Evolutionary conservation across 1,140 invertebrate genomes (phyloP), one percentile per base, ranked within the genome.

Genomic region (Ceratosolen fusciceps): DNA sequence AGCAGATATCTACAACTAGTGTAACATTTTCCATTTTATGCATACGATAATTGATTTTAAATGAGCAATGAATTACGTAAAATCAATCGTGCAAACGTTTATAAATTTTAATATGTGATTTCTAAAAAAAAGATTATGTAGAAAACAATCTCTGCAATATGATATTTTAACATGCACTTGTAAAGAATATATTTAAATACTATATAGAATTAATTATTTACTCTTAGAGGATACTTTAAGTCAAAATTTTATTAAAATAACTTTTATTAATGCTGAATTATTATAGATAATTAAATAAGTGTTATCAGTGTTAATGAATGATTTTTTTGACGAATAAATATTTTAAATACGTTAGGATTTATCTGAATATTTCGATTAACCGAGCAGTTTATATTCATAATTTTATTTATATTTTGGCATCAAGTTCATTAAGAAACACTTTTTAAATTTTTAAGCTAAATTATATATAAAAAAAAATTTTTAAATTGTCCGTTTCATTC

Each of bases 11-110:
- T 34, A 8, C n/a, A 65, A 21, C 31, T 65, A 65, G 4, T 37
- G 37, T 37, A 65, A 37, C n/a, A 65, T 37, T 37, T 19, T 37
- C 21, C n/a, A 65, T 37, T 37, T 19, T 37, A 37, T 37, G 21
- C 37, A 65, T 65, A 65, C 34, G 26, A 16, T 19, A 65, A 65
- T 65, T 65, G n/a, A 65, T 37, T 65, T 65, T 31, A 65, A 65
- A 65, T 37, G 60, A 65, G 31, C 60, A 65, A 37, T 65, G 60
- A 37, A 65, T 34, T 65, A 65, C 60, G 31, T 37, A 16, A 65
- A 65, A 19, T 65, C 60, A n/a, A 65, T 65, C 60, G 5, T 37
- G 21, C 34, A 37, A 65, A 65, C 14, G 2, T 65, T 65, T 65
- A n/a, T 21, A 65, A 60, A 60, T 60, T n/a, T n/a, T n/a, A n/a